Base-by-base conservation (phyloP, 2,888 invertebrate genomes). In the Campopleginae sp. region DNA sequence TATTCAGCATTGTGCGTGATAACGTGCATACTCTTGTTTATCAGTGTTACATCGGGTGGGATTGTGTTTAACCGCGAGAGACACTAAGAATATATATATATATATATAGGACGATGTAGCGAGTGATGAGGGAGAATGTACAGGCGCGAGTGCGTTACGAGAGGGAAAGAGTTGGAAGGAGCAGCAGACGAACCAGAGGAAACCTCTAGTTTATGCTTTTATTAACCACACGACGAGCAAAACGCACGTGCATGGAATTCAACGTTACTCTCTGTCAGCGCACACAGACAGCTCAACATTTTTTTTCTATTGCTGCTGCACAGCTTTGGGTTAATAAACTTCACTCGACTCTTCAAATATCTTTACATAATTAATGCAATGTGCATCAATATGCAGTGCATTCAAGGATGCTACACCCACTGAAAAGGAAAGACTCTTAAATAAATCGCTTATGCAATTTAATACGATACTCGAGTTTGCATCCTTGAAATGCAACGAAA, bases 1-100 rank as follows among this genome's bases (percentile, higher is more conserved):
- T 79, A 46, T 38, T 51, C 27, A 77, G 65, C 71, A 84, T 84
- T 80, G 71, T 71, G 80, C 80, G 66, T 76, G 54, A 70, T 84
- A 65, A 84, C 76, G 31, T 38, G 38, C 58, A 84, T 33, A 19
- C 65, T 17, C 72, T 23, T 63, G 58, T 76, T 31, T 70, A 66
- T 51, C 42, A 54, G 65, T 42, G 23, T 46, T 63, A 58, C 72
- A 84, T 80, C 66, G 76, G 38, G n/a, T n/a, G 48, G 38, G 1
- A 76, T 84, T 71, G 71, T 63, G 71, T 51, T 75, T 46, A 84
- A 42, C 70, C 44, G 38, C 38, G 8, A 38, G 38, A 33, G 3
- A 31, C 66, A 66, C 42, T 14, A 12, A 12, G 54, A 72, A 80
- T 54, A 46, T 51, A 76, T 23, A 76, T 31, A 38, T 66, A 80